Conservation (phyloP, 2,113 vertebrate genomes). For the Guaruba guarouba region DNA sequence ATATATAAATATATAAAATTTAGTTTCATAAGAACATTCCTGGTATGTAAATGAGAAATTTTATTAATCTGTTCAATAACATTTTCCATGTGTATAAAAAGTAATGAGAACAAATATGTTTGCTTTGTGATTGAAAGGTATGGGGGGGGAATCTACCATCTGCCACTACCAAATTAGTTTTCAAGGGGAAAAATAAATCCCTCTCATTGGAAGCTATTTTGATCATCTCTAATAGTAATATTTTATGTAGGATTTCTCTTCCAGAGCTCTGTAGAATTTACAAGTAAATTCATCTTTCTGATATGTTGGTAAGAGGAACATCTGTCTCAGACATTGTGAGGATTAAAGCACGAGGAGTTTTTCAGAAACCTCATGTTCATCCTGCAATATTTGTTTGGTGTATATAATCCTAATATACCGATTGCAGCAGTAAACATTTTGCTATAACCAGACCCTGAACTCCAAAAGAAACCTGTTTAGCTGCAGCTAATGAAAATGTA, state of each 20-base stretch:
- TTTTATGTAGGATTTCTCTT: conserved; percentile 45
- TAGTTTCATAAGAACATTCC: background rate
- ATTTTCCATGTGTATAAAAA: background rate
- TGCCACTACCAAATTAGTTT: conserved; percentile 52
- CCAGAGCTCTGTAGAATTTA: conserved; percentile 8
- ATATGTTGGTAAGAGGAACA: conserved; percentile 33
- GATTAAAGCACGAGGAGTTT: background rate
- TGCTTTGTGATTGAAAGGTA: conserved; percentile 24
- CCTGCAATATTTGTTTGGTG: background rate
- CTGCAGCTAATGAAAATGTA: conserved; percentile 37
- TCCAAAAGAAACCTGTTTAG: conserved; percentile 9
- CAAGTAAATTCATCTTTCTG: conserved; percentile 22
- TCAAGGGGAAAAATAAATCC: conserved; percentile 31
- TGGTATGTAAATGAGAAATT: conserved; percentile 3
- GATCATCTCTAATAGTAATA: conserved; percentile 36
- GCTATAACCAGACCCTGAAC: background rate
- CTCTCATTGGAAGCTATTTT: conserved; percentile 41
- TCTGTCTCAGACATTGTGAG: conserved; percentile 25
- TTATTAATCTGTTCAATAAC: background rate
- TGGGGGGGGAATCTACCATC: conserved; percentile 38
- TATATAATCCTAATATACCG: background rate
- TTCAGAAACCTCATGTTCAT: conserved; percentile 15
- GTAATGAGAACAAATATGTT: background rate
- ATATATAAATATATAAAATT: background rate
- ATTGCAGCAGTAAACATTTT: conserved; percentile 13